These are phyloP conservation scores for Periplaneta americana DNA, from an alignment of 1,140 invertebrate species.

Conservation along the genomic window DNA sequence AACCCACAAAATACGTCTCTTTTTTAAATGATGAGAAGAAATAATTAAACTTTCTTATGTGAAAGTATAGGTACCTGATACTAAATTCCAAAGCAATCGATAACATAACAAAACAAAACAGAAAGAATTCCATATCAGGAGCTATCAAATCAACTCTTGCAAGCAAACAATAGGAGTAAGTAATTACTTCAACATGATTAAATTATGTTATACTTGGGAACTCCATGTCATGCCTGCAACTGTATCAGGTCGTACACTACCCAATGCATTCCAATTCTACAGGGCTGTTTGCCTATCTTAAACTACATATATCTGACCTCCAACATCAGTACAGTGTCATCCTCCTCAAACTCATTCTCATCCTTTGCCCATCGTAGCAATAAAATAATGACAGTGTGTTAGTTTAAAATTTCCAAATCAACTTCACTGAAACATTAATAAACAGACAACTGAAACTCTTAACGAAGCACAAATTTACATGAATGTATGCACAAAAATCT, in stretches of 20 bases:
- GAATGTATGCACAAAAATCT: too few relatives aligned
- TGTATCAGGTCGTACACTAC: background rate
- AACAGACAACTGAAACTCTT: background rate
- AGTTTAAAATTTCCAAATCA: background rate
- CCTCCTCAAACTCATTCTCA: slow-evolving; percentile 39
- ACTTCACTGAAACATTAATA: background rate
- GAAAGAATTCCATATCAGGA: too few relatives aligned
- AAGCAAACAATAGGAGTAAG: too few relatives aligned
- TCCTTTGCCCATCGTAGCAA: background rate
- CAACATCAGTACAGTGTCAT: slow-evolving; percentile 37
- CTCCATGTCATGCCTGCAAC: background rate
- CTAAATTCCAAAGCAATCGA: too few relatives aligned
- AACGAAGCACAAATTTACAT: too few relatives aligned
- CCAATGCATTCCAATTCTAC: background rate
- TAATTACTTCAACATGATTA: background rate
- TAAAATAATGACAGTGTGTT: slow-evolving; percentile 20
- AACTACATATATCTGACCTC: slow-evolving; percentile 29
- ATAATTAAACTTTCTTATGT: too few relatives aligned
- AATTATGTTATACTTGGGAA: background rate
- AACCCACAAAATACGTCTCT: too few relatives aligned
- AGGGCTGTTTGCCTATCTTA: background rate
- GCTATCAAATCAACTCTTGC: too few relatives aligned
- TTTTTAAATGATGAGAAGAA: too few relatives aligned
- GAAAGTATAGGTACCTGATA: too few relatives aligned
- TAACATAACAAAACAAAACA: too few relatives aligned